phyloP scores from a whole-genome alignment of 2,797 vertebrate genomes.

The Sebastes hubbsi region DNA sequence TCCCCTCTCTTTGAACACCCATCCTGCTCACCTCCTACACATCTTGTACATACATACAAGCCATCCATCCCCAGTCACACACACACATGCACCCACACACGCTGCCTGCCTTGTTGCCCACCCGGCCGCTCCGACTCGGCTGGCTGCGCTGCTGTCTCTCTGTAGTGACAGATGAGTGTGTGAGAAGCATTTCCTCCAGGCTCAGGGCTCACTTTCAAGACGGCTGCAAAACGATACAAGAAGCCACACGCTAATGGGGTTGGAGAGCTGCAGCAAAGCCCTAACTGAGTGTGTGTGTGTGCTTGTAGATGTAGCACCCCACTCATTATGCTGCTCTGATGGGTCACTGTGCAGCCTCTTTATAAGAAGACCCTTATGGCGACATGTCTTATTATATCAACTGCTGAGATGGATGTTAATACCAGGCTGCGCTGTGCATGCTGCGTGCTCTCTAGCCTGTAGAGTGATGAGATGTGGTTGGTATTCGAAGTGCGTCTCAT shows the following conservation, averaged over 20 bases:
- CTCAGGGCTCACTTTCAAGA: conserved; percentile 64
- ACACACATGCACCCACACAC: neutral
- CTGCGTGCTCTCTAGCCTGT: conserved; percentile 54
- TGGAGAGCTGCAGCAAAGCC: conserved; percentile 50
- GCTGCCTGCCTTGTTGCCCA: conserved; percentile 43
- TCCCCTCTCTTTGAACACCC: neutral
- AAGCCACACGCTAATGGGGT: conserved; percentile 67
- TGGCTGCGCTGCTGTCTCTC: conserved; percentile 58
- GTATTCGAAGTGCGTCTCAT: conserved; percentile 63
- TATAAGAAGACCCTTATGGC: conserved; percentile 65
- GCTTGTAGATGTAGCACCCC: conserved; percentile 46
- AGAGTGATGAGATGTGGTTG: conserved; percentile 54
- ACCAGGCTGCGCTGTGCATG: conserved; percentile 44
- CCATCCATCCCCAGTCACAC: conserved; percentile 31
- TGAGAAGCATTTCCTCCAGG: conserved; percentile 72
- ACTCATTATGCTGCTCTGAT: conserved; percentile 63
- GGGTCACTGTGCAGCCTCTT: conserved; percentile 65
- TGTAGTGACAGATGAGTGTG: conserved; percentile 73
- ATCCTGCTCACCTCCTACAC: conserved; percentile 43
- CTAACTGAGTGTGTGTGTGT: conserved; percentile 19
- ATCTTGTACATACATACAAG: conserved; percentile 43
- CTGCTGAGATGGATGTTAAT: conserved; percentile 68
- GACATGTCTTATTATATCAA: conserved; percentile 71
- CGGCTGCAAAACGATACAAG: conserved; percentile 65
- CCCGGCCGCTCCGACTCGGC: conserved; percentile 44